Evolutionary conservation across 1,140 invertebrate genomes (phyloP), one percentile per base, ranked within the genome.

Genomic region (Phymorhynchus buccinoides): DNA sequence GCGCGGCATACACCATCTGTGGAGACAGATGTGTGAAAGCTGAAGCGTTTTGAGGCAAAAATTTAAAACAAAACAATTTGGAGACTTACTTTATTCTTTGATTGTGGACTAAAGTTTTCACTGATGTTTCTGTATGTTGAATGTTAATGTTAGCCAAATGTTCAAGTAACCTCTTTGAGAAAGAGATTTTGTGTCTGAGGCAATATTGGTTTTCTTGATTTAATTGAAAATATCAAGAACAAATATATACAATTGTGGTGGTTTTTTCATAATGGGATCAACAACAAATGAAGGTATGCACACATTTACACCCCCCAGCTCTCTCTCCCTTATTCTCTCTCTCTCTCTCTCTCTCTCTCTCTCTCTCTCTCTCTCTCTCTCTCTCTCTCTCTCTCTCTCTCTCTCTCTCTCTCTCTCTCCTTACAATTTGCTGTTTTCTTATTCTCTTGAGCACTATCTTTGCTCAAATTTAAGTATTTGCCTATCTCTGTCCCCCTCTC

Each of bases 401-500:
- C 82, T 84, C 66, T 48, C 44, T 71, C 82, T 37, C 66, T 48
- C 56, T 71, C 52, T 71, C 44, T n/a, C n/a, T 39, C 27, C 66
- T 71, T 37, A 41, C 66, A 32, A 12, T 84, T 27, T 37, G 27
- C 42, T 66, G 18, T 56, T 85, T 77, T 62, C 42, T 39, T 56
- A 35, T 37, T 62, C 48, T 80, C 75, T 85, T 56, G 39, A 37
- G 48, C 77, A 80, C 75, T 56, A 35, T 80, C 42, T 30, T 35
- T 79, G n/a, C 37, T 48, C 56, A 37, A 52, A 37, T 62, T 44
- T 9, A 12, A 9, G 27, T 22, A 6, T 39, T 42, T 39, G 9
- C 27, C 27, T 41, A 9, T 68, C 75, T 80, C 77, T 80, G n/a
- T 56, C 77, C 80, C 84, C 80, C 84, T 85, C 44, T 85, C 84